A percentile compares a stretch with the other conserved stretches of the same genome.
Evolutionary conservation across 2,113 vertebrate genomes (phyloP).

Genomic region (Upupa epops): DNA sequence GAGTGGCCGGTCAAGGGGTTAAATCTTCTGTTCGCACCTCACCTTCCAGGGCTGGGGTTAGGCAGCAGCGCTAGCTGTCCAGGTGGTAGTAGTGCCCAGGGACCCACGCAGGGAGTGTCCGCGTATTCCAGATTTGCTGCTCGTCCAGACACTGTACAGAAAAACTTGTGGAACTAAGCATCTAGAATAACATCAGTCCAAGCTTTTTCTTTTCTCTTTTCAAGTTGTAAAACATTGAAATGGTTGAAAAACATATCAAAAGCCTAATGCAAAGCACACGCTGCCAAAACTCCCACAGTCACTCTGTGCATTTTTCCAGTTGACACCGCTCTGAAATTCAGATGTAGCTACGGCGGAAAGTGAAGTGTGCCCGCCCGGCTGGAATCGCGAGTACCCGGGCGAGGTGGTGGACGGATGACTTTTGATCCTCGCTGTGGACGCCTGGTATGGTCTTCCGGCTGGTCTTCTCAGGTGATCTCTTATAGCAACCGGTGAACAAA

Average conservation of each 20-base stretch:
- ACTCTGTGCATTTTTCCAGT: neutral
- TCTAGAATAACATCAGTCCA: neutral
- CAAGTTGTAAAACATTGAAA: neutral
- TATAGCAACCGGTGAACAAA: neutral
- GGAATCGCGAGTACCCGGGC: neutral
- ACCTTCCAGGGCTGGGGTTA: neutral
- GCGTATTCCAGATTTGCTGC: neutral
- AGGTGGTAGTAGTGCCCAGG: neutral
- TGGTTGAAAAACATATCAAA: neutral
- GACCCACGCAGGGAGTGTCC: neutral
- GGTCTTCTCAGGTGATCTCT: neutral
- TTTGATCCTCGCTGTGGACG: neutral
- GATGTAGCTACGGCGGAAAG: neutral
- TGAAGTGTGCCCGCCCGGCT: neutral
- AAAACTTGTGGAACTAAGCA: neutral
- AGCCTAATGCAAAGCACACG: neutral
- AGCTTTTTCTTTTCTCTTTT: neutral
- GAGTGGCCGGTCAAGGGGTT: neutral
- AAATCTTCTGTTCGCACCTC: neutral
- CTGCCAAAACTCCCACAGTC: neutral
- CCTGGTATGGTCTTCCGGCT: neutral
- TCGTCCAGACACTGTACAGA: neutral
- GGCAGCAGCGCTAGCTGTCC: neutral
- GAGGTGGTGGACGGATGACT: neutral
- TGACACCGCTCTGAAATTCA: neutral